Conservation (phyloP, 2,888 invertebrate genomes). For the Stenurella melanura region DNA sequence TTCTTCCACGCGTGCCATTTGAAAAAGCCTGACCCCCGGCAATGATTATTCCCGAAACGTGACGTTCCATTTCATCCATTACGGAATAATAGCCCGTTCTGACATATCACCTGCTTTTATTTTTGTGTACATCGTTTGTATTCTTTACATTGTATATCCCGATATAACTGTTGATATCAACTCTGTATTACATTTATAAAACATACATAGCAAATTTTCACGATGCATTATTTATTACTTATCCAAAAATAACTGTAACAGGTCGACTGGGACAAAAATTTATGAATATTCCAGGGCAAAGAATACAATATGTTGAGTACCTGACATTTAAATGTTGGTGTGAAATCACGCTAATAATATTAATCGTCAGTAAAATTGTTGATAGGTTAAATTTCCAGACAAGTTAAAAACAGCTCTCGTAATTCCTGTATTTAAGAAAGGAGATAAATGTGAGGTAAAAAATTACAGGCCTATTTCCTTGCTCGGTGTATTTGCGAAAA, state of each 20-base stretch:
- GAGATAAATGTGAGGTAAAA: too few species aligned
- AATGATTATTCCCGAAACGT: not conserved
- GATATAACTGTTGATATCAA: slow-evolving; percentile 19
- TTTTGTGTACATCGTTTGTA: slow-evolving; percentile 15
- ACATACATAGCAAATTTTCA: slow-evolving; percentile 14
- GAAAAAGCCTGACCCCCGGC: not conserved
- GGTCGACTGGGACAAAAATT: not conserved
- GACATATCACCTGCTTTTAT: slow-evolving; percentile 19
- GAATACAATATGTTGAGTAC: too few species aligned
- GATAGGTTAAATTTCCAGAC: too few species aligned
- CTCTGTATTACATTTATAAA: not conserved
- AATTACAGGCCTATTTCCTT: too few species aligned
- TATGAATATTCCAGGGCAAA: not conserved
- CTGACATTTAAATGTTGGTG: too few species aligned
- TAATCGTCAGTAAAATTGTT: too few species aligned
- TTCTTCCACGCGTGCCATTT: not conserved
- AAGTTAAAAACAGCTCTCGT: too few species aligned
- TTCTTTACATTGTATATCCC: slow-evolving; percentile 6
- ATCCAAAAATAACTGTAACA: not conserved
- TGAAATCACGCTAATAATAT: too few species aligned
- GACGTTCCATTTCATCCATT: slow-evolving; percentile 17
- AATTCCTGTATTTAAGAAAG: too few species aligned
- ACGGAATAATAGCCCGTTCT: slow-evolving; percentile 9
- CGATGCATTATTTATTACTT: slow-evolving; percentile 13
- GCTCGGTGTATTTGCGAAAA: too few species aligned